phyloP scores from a whole-genome alignment of 1,140 invertebrate species.

The Doryteuthis pealeii region DNA sequence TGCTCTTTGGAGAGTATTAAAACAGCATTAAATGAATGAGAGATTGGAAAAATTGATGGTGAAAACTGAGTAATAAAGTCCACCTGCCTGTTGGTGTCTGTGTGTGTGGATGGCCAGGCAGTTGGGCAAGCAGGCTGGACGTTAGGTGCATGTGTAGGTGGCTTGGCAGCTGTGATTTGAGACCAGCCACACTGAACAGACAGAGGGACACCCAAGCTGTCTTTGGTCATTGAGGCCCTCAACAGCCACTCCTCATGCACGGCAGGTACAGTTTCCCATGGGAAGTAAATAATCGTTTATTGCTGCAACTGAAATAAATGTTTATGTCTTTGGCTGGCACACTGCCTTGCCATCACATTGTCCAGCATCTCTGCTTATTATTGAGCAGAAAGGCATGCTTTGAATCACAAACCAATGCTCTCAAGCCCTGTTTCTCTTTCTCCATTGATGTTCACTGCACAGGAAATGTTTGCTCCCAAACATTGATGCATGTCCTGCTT shows the following conservation, averaged over 20 bases:
- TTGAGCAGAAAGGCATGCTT: slow-evolving; percentile 12
- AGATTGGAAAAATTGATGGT: too few relatives aligned
- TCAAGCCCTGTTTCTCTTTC: background rate
- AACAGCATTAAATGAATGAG: too few relatives aligned
- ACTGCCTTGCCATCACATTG: background rate
- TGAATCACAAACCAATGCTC: background rate
- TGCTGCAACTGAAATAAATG: slow-evolving; percentile 9
- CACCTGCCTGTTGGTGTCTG: too few relatives aligned
- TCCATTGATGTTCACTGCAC: background rate
- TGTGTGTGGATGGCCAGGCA: too few relatives aligned
- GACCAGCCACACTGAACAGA: too few relatives aligned
- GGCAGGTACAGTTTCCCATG: slow-evolving; percentile 1
- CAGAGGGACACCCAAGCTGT: too few relatives aligned
- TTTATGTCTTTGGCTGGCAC: slow-evolving; percentile 12
- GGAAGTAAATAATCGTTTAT: background rate
- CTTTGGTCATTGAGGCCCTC: too few relatives aligned
- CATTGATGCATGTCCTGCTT: background rate
- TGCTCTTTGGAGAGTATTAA: too few relatives aligned
- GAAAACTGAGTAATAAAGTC: too few relatives aligned
- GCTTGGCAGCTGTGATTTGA: too few relatives aligned
- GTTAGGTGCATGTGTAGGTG: too few relatives aligned
- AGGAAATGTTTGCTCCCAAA: background rate
- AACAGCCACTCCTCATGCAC: background rate
- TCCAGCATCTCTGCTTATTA: slow-evolving; percentile 7
- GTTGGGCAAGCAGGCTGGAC: too few relatives aligned